Percentiles rank a stretch among this genome's conserved stretches.
Evolutionary conservation across 2,113 vertebrate genomes (phyloP).

Genomic region (Henicopernis longicauda): DNA sequence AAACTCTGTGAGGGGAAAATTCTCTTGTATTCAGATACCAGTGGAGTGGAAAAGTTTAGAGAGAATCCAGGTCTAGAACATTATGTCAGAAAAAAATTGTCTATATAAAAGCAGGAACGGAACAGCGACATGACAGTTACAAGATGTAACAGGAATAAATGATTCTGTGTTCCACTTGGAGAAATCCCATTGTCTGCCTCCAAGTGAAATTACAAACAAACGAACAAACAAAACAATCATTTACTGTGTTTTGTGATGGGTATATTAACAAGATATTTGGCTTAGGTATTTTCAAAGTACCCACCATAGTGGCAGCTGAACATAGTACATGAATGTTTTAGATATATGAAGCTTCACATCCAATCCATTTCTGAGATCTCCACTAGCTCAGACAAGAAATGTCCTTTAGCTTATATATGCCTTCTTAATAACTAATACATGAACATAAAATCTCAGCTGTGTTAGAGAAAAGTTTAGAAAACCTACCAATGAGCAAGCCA

Average conservation of each 20-base stretch:
- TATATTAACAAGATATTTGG: not conserved
- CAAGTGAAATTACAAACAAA: not conserved
- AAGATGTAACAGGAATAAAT: not conserved
- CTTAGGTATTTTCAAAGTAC: not conserved
- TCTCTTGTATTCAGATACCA: not conserved
- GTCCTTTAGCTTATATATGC: not conserved
- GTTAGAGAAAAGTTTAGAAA: not conserved
- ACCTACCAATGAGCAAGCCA: not conserved
- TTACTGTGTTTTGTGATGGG: not conserved
- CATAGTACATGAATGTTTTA: not conserved
- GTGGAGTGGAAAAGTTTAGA: slow-evolving; percentile 2
- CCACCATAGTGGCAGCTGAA: not conserved
- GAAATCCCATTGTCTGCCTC: not conserved
- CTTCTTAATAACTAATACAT: not conserved
- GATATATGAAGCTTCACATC: not conserved
- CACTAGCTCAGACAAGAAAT: not conserved
- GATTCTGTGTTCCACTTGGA: not conserved
- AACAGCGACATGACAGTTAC: not conserved
- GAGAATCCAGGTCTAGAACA: not conserved
- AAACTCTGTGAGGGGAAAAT: slow-evolving; percentile 20
- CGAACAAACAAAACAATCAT: not conserved
- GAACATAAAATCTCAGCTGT: not conserved
- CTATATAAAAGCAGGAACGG: not conserved
- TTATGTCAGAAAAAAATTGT: not conserved
- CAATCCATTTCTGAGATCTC: not conserved